Evolutionary conservation across 2,888 invertebrate genomes (phyloP).

Genomic region (Proisotoma minuta): DNA sequence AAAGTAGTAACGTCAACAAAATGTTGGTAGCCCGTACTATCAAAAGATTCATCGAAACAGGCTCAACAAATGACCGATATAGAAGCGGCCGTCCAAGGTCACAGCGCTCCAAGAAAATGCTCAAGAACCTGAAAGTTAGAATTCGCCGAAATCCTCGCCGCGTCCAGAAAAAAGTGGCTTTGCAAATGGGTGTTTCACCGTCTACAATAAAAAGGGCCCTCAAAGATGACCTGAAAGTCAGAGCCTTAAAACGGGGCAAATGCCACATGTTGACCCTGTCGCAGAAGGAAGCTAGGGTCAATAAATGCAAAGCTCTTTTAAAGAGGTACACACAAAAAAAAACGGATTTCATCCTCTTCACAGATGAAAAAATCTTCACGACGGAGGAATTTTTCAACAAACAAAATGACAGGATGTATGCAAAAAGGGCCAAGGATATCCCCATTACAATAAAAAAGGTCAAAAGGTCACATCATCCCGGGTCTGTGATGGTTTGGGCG

Average conservation of each 20-base stretch:
- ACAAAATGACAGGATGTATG: slow-evolving; percentile 15
- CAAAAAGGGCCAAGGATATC: not conserved
- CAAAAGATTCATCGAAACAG: slow-evolving; percentile 2
- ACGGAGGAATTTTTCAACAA: slow-evolving; percentile 2
- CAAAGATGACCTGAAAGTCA: not conserved
- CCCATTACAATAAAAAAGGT: not conserved
- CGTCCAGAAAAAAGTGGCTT: slow-evolving; percentile 1
- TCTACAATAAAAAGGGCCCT: not conserved
- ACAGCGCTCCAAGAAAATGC: not conserved
- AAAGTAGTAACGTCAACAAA: not conserved
- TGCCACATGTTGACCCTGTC: not conserved
- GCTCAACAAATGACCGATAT: not conserved
- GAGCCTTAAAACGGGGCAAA: not conserved
- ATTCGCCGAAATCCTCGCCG: slow-evolving; percentile 6
- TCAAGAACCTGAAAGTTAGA: not conserved
- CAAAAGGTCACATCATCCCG: not conserved
- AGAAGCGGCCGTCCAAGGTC: not conserved
- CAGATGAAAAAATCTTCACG: slow-evolving; percentile 13
- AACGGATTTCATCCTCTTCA: not conserved
- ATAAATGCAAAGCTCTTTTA: slow-evolving; percentile 2
- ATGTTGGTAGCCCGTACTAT: not conserved
- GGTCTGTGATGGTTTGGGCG: slow-evolving; percentile 1
- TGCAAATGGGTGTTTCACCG: slow-evolving; percentile 1
- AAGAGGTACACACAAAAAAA: not conserved
- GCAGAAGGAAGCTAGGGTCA: not conserved